A percentile compares a stretch with the other conserved stretches of the same genome.
Conservation (phyloP, 2,888 invertebrate species). For the Ariolimax columbianus region DNA sequence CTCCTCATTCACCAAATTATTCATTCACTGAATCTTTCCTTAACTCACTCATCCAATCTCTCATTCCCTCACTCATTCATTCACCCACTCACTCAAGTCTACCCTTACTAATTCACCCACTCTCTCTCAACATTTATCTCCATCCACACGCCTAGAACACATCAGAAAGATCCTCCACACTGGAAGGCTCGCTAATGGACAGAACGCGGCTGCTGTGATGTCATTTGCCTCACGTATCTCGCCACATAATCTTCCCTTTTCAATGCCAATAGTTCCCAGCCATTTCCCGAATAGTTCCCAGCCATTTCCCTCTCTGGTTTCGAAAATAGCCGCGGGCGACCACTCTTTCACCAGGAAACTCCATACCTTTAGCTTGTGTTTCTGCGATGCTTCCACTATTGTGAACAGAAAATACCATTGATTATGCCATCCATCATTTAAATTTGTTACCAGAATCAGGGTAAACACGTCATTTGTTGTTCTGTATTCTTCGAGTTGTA, state of each 20-base stretch:
- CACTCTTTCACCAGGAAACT: background rate
- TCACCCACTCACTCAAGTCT: slow-evolving; percentile 18
- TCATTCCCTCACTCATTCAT: slow-evolving; percentile 36
- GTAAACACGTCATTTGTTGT: too few species aligned
- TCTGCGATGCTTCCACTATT: background rate
- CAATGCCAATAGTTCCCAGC: background rate
- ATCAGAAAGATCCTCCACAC: slow-evolving; percentile 5
- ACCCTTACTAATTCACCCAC: slow-evolving; percentile 11
- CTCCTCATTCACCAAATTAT: too few species aligned
- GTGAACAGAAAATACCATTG: background rate
- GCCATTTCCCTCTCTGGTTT: background rate
- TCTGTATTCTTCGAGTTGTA: too few species aligned
- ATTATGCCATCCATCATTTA: background rate
- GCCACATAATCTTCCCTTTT: background rate
- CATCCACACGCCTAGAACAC: background rate
- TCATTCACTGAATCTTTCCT: too few species aligned
- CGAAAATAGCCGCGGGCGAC: background rate
- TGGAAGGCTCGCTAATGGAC: background rate
- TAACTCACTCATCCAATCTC: slow-evolving; percentile 42
- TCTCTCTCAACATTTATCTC: background rate
- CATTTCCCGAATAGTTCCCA: background rate
- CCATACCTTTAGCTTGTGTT: background rate
- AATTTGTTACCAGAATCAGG: background rate
- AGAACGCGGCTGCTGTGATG: background rate
- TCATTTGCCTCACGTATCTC: slow-evolving; percentile 4